Percentiles rank a stretch among this genome's conserved stretches.
These are phyloP conservation scores for Lophochroa leadbeateri DNA, from an alignment of 2,113 vertebrate species.

Conservation along the genomic window DNA sequence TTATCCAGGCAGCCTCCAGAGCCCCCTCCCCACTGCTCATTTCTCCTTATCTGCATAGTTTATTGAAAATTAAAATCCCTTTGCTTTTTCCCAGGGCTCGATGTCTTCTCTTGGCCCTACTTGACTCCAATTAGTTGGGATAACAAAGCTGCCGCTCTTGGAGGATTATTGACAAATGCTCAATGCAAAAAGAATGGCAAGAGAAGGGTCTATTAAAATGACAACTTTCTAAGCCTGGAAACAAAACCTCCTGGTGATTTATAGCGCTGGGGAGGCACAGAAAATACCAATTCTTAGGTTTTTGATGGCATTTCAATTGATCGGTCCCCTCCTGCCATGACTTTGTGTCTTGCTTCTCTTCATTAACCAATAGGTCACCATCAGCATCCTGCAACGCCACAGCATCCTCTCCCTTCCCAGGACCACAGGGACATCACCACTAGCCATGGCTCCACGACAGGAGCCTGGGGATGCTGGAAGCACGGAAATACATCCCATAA, in stretches of 20 bases:
- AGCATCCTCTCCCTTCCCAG: fast-evolving
- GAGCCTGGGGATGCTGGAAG: background rate
- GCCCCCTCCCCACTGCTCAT: background rate
- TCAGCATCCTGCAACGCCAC: background rate
- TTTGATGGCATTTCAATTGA: background rate
- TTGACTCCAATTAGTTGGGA: conserved; percentile 61
- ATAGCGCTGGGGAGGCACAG: background rate
- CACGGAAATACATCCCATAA: background rate
- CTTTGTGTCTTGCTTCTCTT: background rate
- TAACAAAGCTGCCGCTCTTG: conserved; percentile 47
- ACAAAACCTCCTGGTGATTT: background rate
- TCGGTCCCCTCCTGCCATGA: background rate
- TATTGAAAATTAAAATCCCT: conserved; percentile 44
- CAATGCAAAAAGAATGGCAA: background rate
- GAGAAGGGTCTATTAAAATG: background rate
- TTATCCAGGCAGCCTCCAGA: background rate
- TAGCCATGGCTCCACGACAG: fast-evolving
- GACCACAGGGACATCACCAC: background rate
- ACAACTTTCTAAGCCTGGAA: background rate
- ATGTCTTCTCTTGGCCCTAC: conserved; percentile 32
- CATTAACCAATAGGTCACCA: background rate
- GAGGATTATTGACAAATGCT: conserved; percentile 48
- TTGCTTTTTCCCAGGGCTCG: background rate
- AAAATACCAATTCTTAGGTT: background rate
- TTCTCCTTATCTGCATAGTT: conserved; percentile 44